Evolutionary conservation across 2,113 vertebrate species (phyloP), one percentile per base, ranked within the genome.

Genomic region (Spilogale gracilis): DNA sequence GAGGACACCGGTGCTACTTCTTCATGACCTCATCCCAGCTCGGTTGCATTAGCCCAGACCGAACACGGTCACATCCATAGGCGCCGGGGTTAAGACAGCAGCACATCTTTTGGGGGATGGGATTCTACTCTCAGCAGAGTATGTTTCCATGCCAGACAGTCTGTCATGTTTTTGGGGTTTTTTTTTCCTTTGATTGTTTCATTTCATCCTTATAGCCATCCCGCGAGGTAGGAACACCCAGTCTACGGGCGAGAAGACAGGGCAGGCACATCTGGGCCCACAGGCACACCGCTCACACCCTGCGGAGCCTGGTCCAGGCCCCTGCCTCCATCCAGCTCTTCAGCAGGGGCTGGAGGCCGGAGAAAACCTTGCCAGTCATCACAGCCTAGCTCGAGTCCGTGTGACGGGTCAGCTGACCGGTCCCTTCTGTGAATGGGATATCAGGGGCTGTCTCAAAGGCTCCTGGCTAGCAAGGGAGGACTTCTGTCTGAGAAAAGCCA

Each of bases 301-400:
- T 1, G 3, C 1, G 8, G 38, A 38, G 10, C 27, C 0, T 48
- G 4, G 7, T 13, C 38, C 4, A 27, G 56, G 21, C 1, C 25
- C 9, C 48, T 0, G n/a, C 48, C 43, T 9, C 45, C 6, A 7
- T 12, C 30, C 25, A 20, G 54, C 61, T 38, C 90, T 89, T 32
- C 4, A 3, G 50, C 9, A 0, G 0, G 0, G 27, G 38, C 20
- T 11, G 0, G 71, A 54, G 17, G 21, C 30, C 12, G 1, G 23
- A 43, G 21, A 21, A 14, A 32, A 63, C 60, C 11, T 2, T 45
- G 6, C 2, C 12, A 4, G 12, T 5, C 30, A 3, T n/a, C 11
- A 20, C 12, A 18, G 63, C 14, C 54, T 4, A 0, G 32, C 54
- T 43, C 17, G 12, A 58, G 6, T 16, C 38, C 0, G 2, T 30